These are phyloP conservation scores for Nephrotoma appendiculata DNA, from an alignment of 2,888 invertebrate species.

Conservation along the genomic window DNA sequence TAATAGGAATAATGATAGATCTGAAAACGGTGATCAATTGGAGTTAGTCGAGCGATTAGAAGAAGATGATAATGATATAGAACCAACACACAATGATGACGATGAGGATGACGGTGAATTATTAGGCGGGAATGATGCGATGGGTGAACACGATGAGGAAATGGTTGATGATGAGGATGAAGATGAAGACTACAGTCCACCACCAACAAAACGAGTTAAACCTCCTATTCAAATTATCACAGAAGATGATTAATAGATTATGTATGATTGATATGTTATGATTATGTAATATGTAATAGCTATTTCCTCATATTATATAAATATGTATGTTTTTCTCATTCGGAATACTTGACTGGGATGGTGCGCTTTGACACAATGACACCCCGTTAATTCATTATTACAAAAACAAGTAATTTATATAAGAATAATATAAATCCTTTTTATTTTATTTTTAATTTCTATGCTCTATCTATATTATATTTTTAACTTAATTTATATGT, in stretches of 20 bases:
- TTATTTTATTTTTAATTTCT: neutral
- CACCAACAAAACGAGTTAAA: neutral
- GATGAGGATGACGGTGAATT: neutral
- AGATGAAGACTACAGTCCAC: neutral
- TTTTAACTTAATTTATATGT: neutral
- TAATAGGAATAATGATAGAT: neutral
- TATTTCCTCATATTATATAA: neutral
- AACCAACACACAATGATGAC: neutral
- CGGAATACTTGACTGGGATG: neutral
- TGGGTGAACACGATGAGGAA: neutral
- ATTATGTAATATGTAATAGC: neutral
- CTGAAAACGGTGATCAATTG: neutral
- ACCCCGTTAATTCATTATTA: neutral
- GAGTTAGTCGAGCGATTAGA: slow-evolving; percentile 1
- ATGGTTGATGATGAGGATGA: neutral
- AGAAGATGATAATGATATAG: neutral
- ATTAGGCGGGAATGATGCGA: neutral
- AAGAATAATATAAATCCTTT: neutral
- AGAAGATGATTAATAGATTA: neutral
- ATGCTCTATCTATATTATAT: neutral
- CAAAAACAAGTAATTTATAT: neutral
- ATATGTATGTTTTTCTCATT: neutral
- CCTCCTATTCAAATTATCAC: neutral
- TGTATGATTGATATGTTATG: neutral
- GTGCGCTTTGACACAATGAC: neutral